phyloP scores from a whole-genome alignment of 2,113 vertebrate species.

The Carassius carassius region DNA sequence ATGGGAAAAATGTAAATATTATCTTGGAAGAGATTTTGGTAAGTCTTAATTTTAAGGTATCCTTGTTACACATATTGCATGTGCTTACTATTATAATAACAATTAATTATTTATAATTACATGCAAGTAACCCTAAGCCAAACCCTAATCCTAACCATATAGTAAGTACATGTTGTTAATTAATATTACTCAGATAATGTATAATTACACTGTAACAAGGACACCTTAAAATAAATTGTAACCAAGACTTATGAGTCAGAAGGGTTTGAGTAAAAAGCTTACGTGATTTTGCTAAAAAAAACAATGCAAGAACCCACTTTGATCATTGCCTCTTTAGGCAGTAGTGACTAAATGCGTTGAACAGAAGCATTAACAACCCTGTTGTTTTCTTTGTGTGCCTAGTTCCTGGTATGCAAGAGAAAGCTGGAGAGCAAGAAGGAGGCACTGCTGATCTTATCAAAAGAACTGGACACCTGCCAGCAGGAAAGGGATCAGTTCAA shows the following conservation, averaged over 20 bases:
- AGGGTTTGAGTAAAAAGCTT: background rate
- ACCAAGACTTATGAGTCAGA: no score
- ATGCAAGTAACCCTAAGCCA: no score
- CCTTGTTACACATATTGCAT: no score
- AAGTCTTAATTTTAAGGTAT: no score
- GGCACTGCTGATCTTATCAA: conserved; percentile 93
- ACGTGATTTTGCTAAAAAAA: background rate
- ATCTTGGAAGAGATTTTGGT: background rate
- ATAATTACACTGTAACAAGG: no score
- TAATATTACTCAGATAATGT: no score
- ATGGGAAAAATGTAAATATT: background rate
- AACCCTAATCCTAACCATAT: no score
- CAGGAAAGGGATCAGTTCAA: conserved; percentile 97
- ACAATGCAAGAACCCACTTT: background rate
- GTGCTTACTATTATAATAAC: no score
- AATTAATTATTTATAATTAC: no score
- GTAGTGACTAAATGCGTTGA: background rate
- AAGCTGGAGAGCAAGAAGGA: conserved; percentile 98
- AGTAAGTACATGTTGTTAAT: no score
- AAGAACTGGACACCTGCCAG: conserved; percentile 95
- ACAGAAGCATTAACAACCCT: background rate
- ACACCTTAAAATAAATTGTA: no score
- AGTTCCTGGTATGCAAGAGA: conserved; percentile 82
- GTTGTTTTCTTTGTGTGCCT: conserved; percentile 27
- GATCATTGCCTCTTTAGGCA: background rate